phyloP scores from a whole-genome alignment of 2,797 vertebrate species.

The Pseudochirops corinnae region DNA sequence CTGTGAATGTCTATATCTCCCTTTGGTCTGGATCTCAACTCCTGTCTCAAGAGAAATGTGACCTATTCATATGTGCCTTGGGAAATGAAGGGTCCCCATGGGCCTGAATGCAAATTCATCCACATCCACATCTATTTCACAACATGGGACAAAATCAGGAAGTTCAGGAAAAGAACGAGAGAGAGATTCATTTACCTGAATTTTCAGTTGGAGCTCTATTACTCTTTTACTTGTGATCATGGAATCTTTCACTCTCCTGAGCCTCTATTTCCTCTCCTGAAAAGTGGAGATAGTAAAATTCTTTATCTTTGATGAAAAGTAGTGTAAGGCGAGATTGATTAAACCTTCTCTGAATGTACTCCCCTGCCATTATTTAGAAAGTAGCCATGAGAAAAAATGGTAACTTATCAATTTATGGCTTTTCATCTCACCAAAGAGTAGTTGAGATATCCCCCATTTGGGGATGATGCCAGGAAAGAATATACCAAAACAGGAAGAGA shows the following conservation, averaged over 20 bases:
- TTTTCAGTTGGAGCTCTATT: not conserved
- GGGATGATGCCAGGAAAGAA: not conserved
- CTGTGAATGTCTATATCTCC: not conserved
- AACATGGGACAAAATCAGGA: not conserved
- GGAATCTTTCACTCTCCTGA: rapidly evolving
- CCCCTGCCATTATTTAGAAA: not conserved
- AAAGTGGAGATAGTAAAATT: no score
- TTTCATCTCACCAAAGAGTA: not conserved
- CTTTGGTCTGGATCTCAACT: not conserved
- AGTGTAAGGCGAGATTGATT: not conserved
- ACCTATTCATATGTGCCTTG: not conserved
- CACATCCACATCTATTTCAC: not conserved
- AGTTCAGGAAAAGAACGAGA: not conserved
- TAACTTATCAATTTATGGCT: not conserved
- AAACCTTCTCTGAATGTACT: not conserved
- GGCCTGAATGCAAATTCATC: not conserved
- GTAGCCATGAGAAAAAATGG: not conserved
- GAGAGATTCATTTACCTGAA: not conserved
- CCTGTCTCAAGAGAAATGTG: not conserved
- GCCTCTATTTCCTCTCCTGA: not conserved
- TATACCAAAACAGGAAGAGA: not conserved
- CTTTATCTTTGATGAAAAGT: not conserved
- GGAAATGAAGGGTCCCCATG: not conserved
- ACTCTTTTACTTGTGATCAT: rapidly evolving
- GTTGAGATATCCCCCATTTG: not conserved